phyloP scores from a whole-genome alignment of 1,140 invertebrate species.

The Drosophila lacteicornis region DNA sequence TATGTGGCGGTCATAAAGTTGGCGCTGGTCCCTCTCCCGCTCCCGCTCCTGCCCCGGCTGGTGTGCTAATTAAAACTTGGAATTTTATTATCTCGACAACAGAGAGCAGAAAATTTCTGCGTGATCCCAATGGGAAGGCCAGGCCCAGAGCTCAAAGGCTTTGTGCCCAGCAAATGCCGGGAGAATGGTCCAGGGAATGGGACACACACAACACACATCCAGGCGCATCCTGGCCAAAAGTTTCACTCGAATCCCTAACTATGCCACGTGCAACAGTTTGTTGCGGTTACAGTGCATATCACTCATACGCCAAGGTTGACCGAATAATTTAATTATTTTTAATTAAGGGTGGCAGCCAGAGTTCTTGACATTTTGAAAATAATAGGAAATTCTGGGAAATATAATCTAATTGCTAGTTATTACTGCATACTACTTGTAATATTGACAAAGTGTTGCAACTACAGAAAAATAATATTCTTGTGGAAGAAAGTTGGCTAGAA shows the following conservation, averaged over 20 bases:
- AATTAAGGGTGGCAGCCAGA: neutral
- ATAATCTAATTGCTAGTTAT: neutral
- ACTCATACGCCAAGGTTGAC: constrained; percentile 8
- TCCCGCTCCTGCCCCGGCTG: neutral
- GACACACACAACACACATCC: neutral
- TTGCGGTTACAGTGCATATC: neutral
- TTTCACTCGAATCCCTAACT: constrained; percentile 1
- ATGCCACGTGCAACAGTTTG: constrained; percentile 11
- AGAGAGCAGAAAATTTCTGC: constrained; percentile 26
- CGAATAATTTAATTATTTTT: neutral
- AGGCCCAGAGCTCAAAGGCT: neutral
- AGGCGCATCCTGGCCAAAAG: constrained; percentile 6
- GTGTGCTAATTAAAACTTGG: constrained; percentile 16
- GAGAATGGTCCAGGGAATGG: neutral
- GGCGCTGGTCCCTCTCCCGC: neutral
- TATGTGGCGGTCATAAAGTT: constrained; percentile 30
- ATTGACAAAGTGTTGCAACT: neutral
- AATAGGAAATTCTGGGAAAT: neutral
- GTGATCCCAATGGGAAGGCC: constrained; percentile 4
- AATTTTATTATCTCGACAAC: constrained; percentile 29
- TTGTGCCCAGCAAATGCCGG: neutral
- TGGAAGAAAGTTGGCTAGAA: too few relatives aligned
- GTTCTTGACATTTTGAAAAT: neutral
- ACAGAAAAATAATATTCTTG: too few relatives aligned
- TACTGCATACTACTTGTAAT: too few relatives aligned